Base-by-base conservation (phyloP, 2,797 vertebrate genomes). In the Ispidina picta region DNA sequence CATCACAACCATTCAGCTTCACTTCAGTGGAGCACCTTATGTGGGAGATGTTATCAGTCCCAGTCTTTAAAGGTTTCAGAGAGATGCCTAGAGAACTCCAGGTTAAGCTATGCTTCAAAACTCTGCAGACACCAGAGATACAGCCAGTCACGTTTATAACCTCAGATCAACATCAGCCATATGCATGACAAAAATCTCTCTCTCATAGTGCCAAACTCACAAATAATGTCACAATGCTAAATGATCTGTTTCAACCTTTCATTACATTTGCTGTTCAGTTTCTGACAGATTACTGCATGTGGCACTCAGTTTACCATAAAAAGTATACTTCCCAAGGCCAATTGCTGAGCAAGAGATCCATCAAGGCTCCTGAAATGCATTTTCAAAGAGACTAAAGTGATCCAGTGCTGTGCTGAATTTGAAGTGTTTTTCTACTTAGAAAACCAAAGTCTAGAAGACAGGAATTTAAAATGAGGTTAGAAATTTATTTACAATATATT, bases 181-280 rank as follows among this genome's bases (percentile, higher is more conserved):
- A 62, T 75, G 68, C 77, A 91, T 35, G 77, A 86, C 83, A 94
- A 94, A 92, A 96, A 33, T 43, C 44, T 90, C 86, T 64, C 39
- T 62, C 43, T 69, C 10, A 2, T 23, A 60, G 25, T 8, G 10
- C 51, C 96, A 92, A 48, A 90, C 94, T 96, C 94, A 88, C 94
- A 97, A 93, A 94, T 91, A 92, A 79, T 92, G 78, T 90, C 89
- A 94, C 80, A 43, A 69, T 76, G 72, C 51, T 95, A 93, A 95
- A 95, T 88, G 76, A 92, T 91, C 79, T 94, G 55, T 85, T 94
- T 92, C 91, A 93, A 37, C 58, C 51, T 86, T 64, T 59, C 43
- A 75, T 95, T 92, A 77, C 79, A 62, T 28, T 70, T 77, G 46
- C 69, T 91, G 43, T 8, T 82, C 54, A 3, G 58, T 83, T 93